A percentile compares a stretch with the other conserved stretches of the same genome.
These are phyloP conservation scores for Erpornis zantholeuca DNA, from an alignment of 2,113 vertebrate species.

Conservation along the genomic window DNA sequence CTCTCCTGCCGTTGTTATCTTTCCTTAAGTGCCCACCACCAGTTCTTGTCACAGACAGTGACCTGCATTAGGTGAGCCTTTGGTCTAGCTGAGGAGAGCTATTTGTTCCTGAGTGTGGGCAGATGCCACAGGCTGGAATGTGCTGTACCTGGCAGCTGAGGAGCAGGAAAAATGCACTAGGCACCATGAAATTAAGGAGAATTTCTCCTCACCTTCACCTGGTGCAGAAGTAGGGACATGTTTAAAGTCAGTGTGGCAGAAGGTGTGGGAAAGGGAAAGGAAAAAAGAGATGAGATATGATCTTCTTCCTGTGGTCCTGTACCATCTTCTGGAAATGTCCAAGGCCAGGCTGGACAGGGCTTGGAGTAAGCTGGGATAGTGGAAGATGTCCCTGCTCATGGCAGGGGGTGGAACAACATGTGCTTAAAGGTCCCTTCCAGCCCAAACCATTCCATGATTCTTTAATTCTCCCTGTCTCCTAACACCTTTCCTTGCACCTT, in stretches of 20 bases:
- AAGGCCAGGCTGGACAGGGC: accelerated
- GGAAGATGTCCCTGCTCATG: not conserved
- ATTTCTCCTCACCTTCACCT: not conserved
- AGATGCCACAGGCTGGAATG: not conserved
- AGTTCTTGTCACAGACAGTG: not conserved
- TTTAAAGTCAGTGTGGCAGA: not conserved
- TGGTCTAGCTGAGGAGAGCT: not conserved
- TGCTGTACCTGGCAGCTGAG: not conserved
- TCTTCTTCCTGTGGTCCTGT: not conserved
- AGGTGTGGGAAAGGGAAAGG: not conserved
- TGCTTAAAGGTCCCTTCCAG: not conserved
- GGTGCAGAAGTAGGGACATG: not conserved
- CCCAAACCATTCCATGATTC: not conserved
- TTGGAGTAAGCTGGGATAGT: not conserved
- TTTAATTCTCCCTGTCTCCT: not conserved
- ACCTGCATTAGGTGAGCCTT: not conserved
- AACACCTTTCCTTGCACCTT: not conserved
- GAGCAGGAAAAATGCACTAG: not conserved
- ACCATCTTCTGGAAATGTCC: not conserved
- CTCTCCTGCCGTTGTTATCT: not conserved
- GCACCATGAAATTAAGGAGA: not conserved
- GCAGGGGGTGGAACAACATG: not conserved
- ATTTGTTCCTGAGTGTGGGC: not conserved
- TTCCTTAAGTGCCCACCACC: not conserved
- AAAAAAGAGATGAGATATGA: not conserved